Conservation (phyloP, 2,797 vertebrate genomes). For the Chloroceryle inda region DNA sequence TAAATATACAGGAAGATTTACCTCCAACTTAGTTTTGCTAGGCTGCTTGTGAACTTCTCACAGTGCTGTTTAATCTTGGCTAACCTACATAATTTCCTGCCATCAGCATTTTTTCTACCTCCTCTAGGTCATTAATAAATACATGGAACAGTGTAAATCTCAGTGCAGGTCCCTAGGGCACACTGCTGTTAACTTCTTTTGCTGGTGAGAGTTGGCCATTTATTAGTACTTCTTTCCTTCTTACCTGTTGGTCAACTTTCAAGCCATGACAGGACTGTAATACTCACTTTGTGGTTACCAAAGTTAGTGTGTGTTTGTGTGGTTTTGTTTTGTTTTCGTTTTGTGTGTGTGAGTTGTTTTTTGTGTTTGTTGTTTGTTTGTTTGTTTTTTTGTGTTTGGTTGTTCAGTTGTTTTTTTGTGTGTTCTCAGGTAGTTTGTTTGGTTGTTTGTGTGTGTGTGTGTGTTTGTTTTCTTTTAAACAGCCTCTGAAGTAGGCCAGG, state of each 20-base stretch:
- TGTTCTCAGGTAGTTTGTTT: too few relatives aligned
- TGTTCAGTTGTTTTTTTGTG: too few relatives aligned
- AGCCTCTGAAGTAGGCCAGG: neutral
- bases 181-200: neutral
- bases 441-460: too few relatives aligned
- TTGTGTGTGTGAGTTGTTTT: too few relatives aligned
- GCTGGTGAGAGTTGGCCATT: neutral
- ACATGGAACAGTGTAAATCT: neutral
- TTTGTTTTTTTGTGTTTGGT: too few relatives aligned
- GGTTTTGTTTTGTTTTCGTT: too few relatives aligned
- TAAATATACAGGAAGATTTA: neutral
- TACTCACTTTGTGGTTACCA: neutral
- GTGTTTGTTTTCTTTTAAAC: neutral
- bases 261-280: neutral
- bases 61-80: constrained; percentile 42
- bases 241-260: constrained; percentile 35
- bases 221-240: neutral
- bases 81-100: constrained; percentile 62
- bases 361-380: too few relatives aligned
- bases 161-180: neutral
- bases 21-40: constrained; percentile 38
- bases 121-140: constrained; percentile 52
- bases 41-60: neutral
- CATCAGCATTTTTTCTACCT: constrained; percentile 54
- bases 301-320: neutral